Base-by-base conservation (phyloP, 1,140 invertebrate species). In the Drosophila sp. region DNA sequence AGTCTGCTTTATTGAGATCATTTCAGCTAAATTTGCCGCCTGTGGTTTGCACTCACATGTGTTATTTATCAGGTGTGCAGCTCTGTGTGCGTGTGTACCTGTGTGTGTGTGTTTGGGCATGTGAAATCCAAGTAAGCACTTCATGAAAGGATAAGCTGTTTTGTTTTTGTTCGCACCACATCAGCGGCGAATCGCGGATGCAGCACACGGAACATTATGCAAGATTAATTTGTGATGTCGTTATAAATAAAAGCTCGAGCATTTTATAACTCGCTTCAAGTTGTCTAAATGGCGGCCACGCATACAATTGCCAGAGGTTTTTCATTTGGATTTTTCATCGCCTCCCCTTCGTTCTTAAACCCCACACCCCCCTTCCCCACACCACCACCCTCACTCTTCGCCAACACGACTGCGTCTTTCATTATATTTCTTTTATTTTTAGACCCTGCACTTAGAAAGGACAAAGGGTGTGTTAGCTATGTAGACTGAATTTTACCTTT, bases 171-270 rank as follows among this genome's bases (percentile, higher is more conserved):
- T 46, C 13, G 14, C 54, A 18, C 11, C 14, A 43, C 50, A n/a
- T 48, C 8, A 61, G 16, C 32, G 14, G 38, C 7, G 11, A 8
- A 16, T 56, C 21, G 63, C 27, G 45, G 21, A 56, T 40, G 48
- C 70, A 72, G 53, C 81, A 70, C 70, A 66, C 74, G 75, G 54
- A 69, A 87, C 83, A 89, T 87, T 79, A 89, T 89, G 76, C 80
- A 89, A 89, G 83, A 87, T 87, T 87, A 89, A 87, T 87, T 89
- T 89, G 72, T 87, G 83, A 87, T 77, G 79, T 89, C 83, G 79
- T 83, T 82, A 87, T 89, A 87, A 87, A 87, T 89, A 87, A 89
- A 82, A 89, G 83, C 79, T 65, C 45, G 62, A 76, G 83, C 80
- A 87, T 89, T 87, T 87, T 82, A 78, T 76, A 87, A 74, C 76